Evolutionary conservation across 2,888 invertebrate species (phyloP), one percentile per base, ranked within the genome.

Genomic region (Arctia plantaginis): DNA sequence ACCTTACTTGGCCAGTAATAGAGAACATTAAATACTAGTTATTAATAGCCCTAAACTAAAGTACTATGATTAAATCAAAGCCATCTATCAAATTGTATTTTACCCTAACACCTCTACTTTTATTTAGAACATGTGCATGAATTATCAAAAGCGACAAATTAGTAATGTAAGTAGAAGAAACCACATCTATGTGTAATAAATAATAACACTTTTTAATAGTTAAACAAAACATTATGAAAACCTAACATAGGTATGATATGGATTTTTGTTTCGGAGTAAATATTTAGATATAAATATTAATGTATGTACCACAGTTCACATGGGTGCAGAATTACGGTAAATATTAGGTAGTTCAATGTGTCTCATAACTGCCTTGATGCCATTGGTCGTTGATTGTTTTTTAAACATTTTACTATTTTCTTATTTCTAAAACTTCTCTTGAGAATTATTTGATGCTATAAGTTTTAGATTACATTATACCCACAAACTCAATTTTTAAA

Each of bases 81-180:
- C 39, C 73, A 82, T 82, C 65, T 35, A 75, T 79, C 74, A 76
- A 68, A 66, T 82, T 33, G 77, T 77, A 72, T 80, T 82, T 72
- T 51, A 72, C 69, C 74, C 30, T 2, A 74, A 76, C 74, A 66
- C 39, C 76, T 62, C 6, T 30, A 59, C 13, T 59, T 81, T 77
- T 77, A 79, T 74, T 75, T 73, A 76, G 69, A 55, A 51, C 18
- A 51, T 15, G 44, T 44, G 12, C 44, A 44, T 44, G 44, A 44
- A 44, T 44, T 13, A 44, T 44, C 15, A 1, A 51, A 51, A 51
- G 51, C 51, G 23, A 23, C 51, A 51, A 51, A 4, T 23, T 23
- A 51, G 20, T 51, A 7, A 23, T 35, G 35, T 35, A 35, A 35
- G 35, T 35, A 35, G 35, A 35, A 35, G 35, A 35, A 35, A 35